Evolutionary conservation across 1,140 invertebrate species (phyloP).

Genomic region (Penaeus indicus): DNA sequence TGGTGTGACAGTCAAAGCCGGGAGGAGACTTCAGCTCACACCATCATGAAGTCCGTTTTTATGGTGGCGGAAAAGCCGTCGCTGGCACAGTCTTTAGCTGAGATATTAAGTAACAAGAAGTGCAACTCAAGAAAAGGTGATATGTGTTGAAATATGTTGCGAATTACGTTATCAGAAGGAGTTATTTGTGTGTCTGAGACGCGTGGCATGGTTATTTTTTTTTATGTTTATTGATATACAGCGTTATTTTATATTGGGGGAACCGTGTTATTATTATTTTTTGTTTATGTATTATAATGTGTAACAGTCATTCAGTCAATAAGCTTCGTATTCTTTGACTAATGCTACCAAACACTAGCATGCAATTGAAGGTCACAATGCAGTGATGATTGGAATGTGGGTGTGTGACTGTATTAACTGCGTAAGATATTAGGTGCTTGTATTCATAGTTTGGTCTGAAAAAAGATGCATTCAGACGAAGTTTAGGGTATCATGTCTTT

Average conservation of each 20-base stretch:
- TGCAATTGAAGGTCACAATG: too few species aligned
- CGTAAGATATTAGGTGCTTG: constrained; percentile 36
- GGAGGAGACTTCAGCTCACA: background rate
- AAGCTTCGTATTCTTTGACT: too few species aligned
- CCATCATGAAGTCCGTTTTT: constrained; percentile 87
- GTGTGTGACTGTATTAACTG: constrained; percentile 60
- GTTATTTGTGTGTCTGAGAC: background rate
- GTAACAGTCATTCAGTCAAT: too few species aligned
- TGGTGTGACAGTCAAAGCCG: background rate
- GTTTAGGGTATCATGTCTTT: constrained; percentile 54
- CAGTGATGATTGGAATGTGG: too few species aligned
- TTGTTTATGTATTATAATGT: too few species aligned
- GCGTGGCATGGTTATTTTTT: constrained; percentile 30
- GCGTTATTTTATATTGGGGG: too few species aligned
- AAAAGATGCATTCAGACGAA: background rate
- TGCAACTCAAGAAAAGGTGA: constrained; percentile 87
- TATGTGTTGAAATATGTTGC: background rate
- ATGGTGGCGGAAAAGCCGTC: constrained; percentile 99
- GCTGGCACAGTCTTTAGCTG: constrained; percentile 92
- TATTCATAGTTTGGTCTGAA: background rate
- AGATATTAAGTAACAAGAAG: constrained; percentile 92
- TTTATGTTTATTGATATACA: constrained; percentile 68
- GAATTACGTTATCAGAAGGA: background rate
- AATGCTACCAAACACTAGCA: too few species aligned
- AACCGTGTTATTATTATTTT: too few species aligned